Percentiles rank a stretch among this genome's conserved stretches.
Evolutionary conservation across 92 coral and sea anemone species (phyloP).

Genomic region (Desmophyllum pertusum): DNA sequence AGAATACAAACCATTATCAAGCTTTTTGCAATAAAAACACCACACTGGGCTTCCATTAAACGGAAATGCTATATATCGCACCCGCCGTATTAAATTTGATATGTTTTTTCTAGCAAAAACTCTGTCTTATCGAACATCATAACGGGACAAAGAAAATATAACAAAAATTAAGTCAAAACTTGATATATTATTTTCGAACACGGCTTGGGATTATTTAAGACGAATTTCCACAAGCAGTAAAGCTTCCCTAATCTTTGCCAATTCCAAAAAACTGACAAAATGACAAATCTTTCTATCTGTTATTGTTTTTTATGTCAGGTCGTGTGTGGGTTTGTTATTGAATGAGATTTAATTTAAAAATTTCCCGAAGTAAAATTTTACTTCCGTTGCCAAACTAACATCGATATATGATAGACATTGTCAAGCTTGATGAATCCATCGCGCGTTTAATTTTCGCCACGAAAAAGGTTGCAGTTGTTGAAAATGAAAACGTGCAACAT

Average conservation of each 20-base stretch:
- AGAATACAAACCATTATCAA: neutral
- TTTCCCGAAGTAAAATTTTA: neutral
- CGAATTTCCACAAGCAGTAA: neutral
- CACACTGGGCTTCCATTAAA: neutral
- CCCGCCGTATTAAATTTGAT: no score
- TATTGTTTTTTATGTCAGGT: neutral
- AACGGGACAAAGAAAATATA: neutral
- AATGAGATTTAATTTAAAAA: neutral
- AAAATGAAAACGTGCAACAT: no score
- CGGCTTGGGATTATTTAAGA: neutral
- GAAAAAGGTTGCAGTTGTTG: neutral
- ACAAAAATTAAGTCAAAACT: neutral
- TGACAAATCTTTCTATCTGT: constrained; percentile 10
- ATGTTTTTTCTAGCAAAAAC: neutral
- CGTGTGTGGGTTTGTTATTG: neutral
- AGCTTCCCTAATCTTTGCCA: neutral
- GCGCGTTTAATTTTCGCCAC: neutral
- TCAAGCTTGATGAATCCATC: neutral
- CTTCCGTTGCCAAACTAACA: neutral
- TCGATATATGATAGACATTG: neutral
- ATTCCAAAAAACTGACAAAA: neutral
- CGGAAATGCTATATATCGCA: no score
- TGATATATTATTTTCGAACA: neutral
- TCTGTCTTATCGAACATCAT: neutral
- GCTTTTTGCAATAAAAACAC: neutral